Base-by-base conservation (phyloP, 2,113 vertebrate species). In the Leptocoma aspasia region DNA sequence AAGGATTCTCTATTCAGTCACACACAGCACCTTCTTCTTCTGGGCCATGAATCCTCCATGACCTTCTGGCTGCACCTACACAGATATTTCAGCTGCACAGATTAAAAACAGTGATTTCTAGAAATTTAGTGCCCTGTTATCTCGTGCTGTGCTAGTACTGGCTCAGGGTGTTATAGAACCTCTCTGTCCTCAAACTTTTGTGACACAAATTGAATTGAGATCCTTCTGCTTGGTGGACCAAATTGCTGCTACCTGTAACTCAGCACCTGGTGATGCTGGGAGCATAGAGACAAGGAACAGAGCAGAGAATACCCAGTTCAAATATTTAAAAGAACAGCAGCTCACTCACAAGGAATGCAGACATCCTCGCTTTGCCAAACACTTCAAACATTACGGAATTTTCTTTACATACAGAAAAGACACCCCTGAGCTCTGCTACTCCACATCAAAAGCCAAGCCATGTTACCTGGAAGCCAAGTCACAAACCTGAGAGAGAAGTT, bases 131-230 rank as follows among this genome's bases (percentile, higher is more conserved):
- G 57, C 8, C 31, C 57, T 35, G 6, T 30, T 53, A 88, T 23
- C 53, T 56, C 2, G 0, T 0, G 0, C 59, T 64, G 30, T 11
- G 30, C 59, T 50, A 35, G 41, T 26, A 77, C 21, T 31, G 35
- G 35, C 39, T 71, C 60, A 12, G 6, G 12, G 31, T 7, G 1
- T 41, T 50, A 68, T 12, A 33, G 37, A 47, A 79, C 18, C 61
- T 50, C 27, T 60, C 56, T 50, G 39, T 31, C 39, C 82, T 68
- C 80, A 70, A 54, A 56, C 37, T 47, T 42, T 1, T 42, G 15
- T 10, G 45, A 88, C 41, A 39, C 4, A 17, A 57, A 63, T 13
- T 44, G 12, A 37, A 57, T 0, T 11, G 13, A 89, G 44, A 71
- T 37, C 30, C 33, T 50, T 59, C 57, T 68, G 44, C 19, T 1